Evolutionary conservation across 2,113 vertebrate genomes (phyloP), one percentile per base, ranked within the genome.

Genomic region (Pachyramphus minor): DNA sequence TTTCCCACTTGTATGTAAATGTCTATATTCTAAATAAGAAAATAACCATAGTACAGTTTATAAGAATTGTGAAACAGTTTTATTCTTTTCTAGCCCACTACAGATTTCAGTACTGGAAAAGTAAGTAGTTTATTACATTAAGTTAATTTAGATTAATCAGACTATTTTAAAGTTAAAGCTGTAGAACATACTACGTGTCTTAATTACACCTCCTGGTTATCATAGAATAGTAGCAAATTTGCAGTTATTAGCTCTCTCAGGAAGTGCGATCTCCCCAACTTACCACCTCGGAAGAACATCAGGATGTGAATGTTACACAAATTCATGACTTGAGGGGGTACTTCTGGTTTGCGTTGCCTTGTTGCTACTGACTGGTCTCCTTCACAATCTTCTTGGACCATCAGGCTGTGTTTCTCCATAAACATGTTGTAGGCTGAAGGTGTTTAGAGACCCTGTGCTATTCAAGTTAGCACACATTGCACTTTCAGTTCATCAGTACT

Each of bases 21-120:
- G 68, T 87, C 12, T 60, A 17, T 89, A 87, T 82, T 67, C n/a
- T 89, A 76, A 75, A 50, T 81, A 72, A 67, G 87, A 75, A 14
- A 53, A 24, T 11, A 35, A 11, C 24, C 59, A 47, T 59, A 84
- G 11, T 52, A 39, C 21, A 64, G 13, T 13, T 75, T 78, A 20
- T 47, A 55, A 58, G 27, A 62, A 81, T 10, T 11, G 21, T 35
- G 12, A 47, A 89, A 78, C 7, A 63, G 4, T 33, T 83, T 84
- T 86, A 37, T 93, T 85, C 15, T 53, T 78, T 76, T 78, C 27
- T 81, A 84, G 63, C 5, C 14, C 59, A 37, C 42, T 71, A n/a
- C 33, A 59, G 31, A 67, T 86, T 93, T 73, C 27, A 80, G 68
- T 64, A 35, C 23, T 49, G 35, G 35, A 87, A 78, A 93, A 62